A percentile compares a stretch with the other conserved stretches of the same genome.
Evolutionary conservation across 2,113 vertebrate species (phyloP).

Genomic region (Archilochus colubris): DNA sequence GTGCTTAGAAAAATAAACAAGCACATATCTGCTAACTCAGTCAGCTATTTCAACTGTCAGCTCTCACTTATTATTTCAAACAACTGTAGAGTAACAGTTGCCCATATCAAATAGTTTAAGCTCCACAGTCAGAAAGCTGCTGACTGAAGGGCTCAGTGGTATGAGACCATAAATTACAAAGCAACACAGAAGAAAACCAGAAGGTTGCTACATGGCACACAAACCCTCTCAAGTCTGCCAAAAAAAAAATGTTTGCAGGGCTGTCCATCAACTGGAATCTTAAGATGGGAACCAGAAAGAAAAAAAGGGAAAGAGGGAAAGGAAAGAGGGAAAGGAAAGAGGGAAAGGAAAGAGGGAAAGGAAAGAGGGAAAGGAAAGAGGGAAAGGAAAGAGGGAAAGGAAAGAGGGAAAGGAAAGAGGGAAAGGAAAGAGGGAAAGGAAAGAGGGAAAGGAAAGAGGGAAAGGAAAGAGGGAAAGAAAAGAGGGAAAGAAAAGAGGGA

Average conservation of each 20-base stretch:
- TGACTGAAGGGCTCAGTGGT: neutral
- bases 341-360: too few species aligned
- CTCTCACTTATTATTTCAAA: slow-evolving; percentile 29
- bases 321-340: too few species aligned
- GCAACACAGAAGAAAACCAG: neutral
- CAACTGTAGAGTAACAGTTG: slow-evolving; percentile 17
- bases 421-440: too few species aligned
- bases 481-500: too few species aligned
- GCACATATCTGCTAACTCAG: neutral
- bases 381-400: too few species aligned
- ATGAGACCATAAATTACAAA: neutral
- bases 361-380: too few species aligned
- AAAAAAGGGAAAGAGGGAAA: too few species aligned
- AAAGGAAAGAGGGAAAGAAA: too few species aligned
- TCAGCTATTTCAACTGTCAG: slow-evolving; percentile 2
- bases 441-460: too few species aligned
- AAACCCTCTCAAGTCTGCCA: neutral
- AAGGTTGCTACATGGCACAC: neutral
- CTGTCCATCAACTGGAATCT: neutral
- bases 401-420: too few species aligned
- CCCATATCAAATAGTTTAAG: slow-evolving; percentile 17
- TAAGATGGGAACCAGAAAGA: neutral
- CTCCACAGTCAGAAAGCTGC: neutral
- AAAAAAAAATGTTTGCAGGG: neutral
- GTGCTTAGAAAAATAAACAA: neutral